Conservation (phyloP, 1,140 invertebrate genomes). For the Orchestia grillus region DNA sequence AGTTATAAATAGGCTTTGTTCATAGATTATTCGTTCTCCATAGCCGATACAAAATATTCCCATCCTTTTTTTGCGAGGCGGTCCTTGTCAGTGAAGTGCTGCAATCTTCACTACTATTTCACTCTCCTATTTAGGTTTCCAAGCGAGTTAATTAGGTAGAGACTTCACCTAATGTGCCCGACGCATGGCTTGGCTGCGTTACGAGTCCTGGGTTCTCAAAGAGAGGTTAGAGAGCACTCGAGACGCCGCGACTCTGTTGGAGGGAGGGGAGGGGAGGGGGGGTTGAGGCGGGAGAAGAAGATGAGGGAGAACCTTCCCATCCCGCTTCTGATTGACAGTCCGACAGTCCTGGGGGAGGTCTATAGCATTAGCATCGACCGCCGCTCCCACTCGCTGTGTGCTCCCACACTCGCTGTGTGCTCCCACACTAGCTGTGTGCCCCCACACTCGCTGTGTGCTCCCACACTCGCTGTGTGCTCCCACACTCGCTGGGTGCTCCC, state of each 20-base stretch:
- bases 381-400: not conserved
- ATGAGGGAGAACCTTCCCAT: not conserved
- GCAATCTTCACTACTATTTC: too few relatives aligned
- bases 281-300: not conserved
- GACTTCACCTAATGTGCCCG: too few relatives aligned
- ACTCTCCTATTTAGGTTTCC: too few relatives aligned
- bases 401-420: not conserved
- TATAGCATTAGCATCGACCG: constrained; percentile 35
- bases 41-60: too few relatives aligned
- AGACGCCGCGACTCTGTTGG: too few relatives aligned
- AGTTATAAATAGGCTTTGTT: too few relatives aligned
- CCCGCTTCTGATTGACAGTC: not conserved
- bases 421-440: not conserved
- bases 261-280: not conserved
- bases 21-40: too few relatives aligned
- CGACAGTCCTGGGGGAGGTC: not conserved
- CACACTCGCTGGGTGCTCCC: not conserved
- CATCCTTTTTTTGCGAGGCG: too few relatives aligned
- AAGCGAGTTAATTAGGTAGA: too few relatives aligned
- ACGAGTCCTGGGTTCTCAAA: too few relatives aligned
- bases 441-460: not conserved
- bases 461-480: not conserved
- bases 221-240: not conserved
- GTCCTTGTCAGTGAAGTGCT: too few relatives aligned
- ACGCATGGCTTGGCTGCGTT: too few relatives aligned